Conservation (phyloP, 2,888 invertebrate species). For the Chrysolina haemoptera region DNA sequence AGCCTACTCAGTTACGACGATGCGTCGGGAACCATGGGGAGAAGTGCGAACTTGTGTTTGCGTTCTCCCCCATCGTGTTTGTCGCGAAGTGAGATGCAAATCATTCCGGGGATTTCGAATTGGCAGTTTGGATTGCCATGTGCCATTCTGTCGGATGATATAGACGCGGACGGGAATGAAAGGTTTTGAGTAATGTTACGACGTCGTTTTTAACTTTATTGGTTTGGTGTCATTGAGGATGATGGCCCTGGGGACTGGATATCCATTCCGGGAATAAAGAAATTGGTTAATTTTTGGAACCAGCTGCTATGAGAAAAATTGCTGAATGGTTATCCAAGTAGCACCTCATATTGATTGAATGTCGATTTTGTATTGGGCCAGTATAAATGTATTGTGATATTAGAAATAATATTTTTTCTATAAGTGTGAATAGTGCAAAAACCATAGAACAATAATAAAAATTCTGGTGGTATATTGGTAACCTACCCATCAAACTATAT, state of each 20-base stretch:
- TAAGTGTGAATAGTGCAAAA: too few relatives aligned
- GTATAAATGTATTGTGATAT: too few relatives aligned
- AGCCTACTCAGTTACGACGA: constrained; percentile 24
- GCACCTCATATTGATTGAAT: too few relatives aligned
- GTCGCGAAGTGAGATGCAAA: constrained; percentile 35
- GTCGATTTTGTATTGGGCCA: too few relatives aligned
- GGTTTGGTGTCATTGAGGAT: not conserved
- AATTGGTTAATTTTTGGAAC: not conserved
- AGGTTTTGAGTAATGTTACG: not conserved
- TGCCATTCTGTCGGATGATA: not conserved
- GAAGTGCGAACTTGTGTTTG: constrained; percentile 29
- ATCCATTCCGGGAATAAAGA: not conserved
- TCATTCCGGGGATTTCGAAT: constrained; percentile 36
- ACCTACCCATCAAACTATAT: too few relatives aligned
- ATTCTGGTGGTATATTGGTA: too few relatives aligned
- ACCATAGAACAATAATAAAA: too few relatives aligned
- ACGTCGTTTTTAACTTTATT: not conserved
- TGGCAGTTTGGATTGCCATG: constrained; percentile 28
- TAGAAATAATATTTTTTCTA: too few relatives aligned
- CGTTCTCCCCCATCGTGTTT: constrained; percentile 20
- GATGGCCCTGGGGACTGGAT: not conserved
- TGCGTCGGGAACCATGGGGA: constrained; percentile 16
- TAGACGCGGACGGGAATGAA: not conserved
- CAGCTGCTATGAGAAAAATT: not conserved
- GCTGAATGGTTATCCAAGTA: too few relatives aligned